Conservation (phyloP, 2,113 vertebrate species). For the Clarias batrachus region DNA sequence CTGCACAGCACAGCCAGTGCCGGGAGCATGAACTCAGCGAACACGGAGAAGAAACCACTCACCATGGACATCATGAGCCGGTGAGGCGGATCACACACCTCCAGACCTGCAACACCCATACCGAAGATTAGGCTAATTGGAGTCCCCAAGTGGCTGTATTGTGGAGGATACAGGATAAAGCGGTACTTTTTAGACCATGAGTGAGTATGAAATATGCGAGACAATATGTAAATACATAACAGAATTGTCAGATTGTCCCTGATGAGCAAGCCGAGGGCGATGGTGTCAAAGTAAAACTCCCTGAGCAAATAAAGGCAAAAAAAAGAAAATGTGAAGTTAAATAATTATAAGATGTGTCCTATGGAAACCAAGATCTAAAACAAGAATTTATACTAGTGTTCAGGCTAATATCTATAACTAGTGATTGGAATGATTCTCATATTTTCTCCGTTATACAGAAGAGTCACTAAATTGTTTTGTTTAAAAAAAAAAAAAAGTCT, state of each 20-base stretch:
- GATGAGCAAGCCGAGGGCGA: too few relatives aligned
- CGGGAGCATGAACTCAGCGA: conserved; percentile 81
- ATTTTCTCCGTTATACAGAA: not conserved
- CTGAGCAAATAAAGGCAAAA: too few relatives aligned
- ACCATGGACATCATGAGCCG: conserved; percentile 80
- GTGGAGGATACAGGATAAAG: too few relatives aligned
- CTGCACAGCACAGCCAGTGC: conserved; percentile 75
- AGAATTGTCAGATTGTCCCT: too few relatives aligned
- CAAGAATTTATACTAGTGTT: not conserved
- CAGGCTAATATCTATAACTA: not conserved
- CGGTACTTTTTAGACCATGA: too few relatives aligned
- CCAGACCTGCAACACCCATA: conserved; percentile 74
- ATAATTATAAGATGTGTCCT: not conserved
- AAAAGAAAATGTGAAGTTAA: not conserved
- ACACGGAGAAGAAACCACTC: conserved; percentile 77
- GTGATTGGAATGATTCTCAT: not conserved
- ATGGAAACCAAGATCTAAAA: not conserved
- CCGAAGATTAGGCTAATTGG: too few relatives aligned
- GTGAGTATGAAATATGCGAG: too few relatives aligned
- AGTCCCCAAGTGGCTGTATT: too few relatives aligned
- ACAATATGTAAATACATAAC: too few relatives aligned
- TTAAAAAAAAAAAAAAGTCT: not conserved
- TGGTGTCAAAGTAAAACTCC: too few relatives aligned
- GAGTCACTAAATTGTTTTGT: not conserved
- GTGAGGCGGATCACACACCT: conserved; percentile 80